phyloP scores from a whole-genome alignment of 2,888 invertebrate species.

The Himalopsyche tibetana region DNA sequence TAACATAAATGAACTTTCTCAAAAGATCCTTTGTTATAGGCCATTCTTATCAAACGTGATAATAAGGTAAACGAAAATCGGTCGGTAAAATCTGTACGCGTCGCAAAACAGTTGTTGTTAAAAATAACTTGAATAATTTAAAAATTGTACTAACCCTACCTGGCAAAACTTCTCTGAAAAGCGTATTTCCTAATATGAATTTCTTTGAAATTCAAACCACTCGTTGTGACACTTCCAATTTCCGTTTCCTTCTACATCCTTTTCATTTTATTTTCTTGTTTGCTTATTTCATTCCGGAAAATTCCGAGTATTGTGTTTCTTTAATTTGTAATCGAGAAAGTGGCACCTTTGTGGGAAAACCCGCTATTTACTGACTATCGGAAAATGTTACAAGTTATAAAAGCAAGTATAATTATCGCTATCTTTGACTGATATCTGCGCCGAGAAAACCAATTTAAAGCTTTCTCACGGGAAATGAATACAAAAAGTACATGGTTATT shows the following conservation, averaged over 20 bases:
- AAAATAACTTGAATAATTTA: slow-evolving; percentile 11
- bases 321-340: slow-evolving; percentile 6
- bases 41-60: neutral
- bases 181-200: neutral
- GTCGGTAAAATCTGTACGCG: neutral
- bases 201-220: neutral
- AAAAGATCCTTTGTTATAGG: neutral
- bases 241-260: neutral
- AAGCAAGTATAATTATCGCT: neutral
- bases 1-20: neutral
- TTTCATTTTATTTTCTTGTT: neutral
- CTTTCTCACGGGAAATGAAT: slow-evolving; percentile 5
- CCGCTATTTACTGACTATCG: neutral
- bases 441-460: neutral
- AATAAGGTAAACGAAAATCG: neutral
- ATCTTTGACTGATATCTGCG: too few species aligned
- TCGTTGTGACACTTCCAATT: slow-evolving; percentile 5
- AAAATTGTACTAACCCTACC: neutral
- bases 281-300: neutral
- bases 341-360: slow-evolving; percentile 1
- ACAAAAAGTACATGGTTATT: too few species aligned
- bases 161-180: neutral
- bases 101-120: neutral
- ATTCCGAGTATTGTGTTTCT: slow-evolving; percentile 3
- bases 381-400: neutral